Percentiles rank a stretch among this genome's conserved stretches.
Evolutionary conservation across 2,888 invertebrate genomes (phyloP).

Genomic region (Hyles lineata): DNA sequence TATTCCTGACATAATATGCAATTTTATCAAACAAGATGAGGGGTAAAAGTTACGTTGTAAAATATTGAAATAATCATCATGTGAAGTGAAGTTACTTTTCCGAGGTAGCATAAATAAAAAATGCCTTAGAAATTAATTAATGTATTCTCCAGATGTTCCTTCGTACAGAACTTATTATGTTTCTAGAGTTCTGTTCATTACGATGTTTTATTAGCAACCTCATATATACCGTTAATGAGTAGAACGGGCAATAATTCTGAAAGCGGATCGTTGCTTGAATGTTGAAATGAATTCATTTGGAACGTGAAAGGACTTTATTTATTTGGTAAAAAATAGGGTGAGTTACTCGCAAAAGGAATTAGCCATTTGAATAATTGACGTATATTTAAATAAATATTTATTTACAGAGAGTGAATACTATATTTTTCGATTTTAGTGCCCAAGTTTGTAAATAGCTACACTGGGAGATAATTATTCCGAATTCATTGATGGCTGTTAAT

Average conservation of each 20-base stretch:
- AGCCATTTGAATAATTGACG: neutral
- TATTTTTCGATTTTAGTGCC: neutral
- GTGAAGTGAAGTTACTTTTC: too few species aligned
- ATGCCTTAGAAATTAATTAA: too few species aligned
- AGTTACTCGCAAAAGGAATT: neutral
- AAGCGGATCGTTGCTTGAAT: neutral
- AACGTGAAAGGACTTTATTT: neutral
- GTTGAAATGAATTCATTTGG: neutral
- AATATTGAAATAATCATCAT: too few species aligned
- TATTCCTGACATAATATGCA: too few species aligned
- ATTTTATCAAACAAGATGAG: too few species aligned
- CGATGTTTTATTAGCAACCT: conserved; percentile 3
- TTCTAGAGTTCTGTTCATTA: neutral
- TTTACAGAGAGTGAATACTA: neutral
- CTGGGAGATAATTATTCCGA: too few species aligned
- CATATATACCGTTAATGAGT: neutral
- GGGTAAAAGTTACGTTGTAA: too few species aligned
- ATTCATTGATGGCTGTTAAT: too few species aligned
- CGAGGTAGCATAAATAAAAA: too few species aligned
- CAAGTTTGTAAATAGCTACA: too few species aligned
- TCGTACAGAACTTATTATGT: neutral
- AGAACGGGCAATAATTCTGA: conserved; percentile 1
- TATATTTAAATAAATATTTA: neutral
- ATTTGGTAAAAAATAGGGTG: neutral
- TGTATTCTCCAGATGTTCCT: too few species aligned